These are phyloP conservation scores for Microtus pennsylvanicus DNA, from an alignment of 2,113 vertebrate genomes.

Conservation along the genomic window DNA sequence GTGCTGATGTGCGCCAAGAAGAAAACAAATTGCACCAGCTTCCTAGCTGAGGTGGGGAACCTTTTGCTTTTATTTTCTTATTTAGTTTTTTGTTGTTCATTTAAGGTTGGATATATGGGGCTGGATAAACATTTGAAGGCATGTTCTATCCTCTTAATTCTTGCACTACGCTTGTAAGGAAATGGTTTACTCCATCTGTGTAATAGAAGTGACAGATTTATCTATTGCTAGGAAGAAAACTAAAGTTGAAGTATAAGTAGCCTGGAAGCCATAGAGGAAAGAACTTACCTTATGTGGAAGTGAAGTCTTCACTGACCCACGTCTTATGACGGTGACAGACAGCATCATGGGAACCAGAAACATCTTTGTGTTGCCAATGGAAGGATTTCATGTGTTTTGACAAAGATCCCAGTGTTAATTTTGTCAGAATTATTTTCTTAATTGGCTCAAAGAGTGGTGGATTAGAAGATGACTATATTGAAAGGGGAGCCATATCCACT, in stretches of 20 bases:
- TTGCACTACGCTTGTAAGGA: neutral
- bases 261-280: neutral
- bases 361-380: neutral
- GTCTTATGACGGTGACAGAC: neutral
- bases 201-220: constrained; percentile 36
- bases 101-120: neutral
- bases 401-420: neutral
- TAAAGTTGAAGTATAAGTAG: neutral
- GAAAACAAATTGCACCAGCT: constrained; percentile 69
- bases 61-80: neutral
- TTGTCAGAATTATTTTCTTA: neutral
- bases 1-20: constrained; percentile 69
- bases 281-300: neutral
- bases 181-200: neutral
- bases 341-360: neutral
- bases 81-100: neutral
- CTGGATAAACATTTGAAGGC: neutral
- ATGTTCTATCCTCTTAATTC: neutral
- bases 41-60: constrained; percentile 46
- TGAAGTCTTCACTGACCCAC: neutral
- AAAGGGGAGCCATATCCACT: neutral
- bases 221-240: constrained; percentile 11
- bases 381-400: neutral
- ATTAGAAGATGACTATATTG: neutral
- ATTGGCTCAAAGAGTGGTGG: neutral